Evolutionary conservation across 1,140 invertebrate genomes (phyloP), one percentile per base, ranked within the genome.

Genomic region (Bradysia coprophila): DNA sequence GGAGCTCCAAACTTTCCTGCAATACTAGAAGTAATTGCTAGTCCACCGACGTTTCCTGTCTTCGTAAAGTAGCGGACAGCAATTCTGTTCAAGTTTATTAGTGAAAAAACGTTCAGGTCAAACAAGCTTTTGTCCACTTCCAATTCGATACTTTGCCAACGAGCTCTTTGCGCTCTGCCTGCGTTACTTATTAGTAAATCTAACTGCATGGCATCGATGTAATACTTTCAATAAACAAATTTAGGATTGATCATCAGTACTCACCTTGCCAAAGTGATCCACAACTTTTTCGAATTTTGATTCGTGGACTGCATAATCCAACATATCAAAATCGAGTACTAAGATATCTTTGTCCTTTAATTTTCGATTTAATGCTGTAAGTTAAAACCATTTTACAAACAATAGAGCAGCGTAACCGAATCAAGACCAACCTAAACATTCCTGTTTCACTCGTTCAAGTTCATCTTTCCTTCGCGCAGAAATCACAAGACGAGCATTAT

Each of bases 151-250:
- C 81, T 65, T 45, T 79, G 74, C 76, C 82, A 90, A 21, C 55
- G 45, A 2, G 81, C 82, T 46, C 85, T 59, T 62, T 92, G 87
- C 23, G 79, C 79, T 46, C 83, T 61, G 3, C 84, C 85, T 13
- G 83, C 84, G 64, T 89, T 89, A 52, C 81, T 84, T 0, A 89
- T 69, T 19, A 89, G 62, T 44, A 88, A 72, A 58, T 89, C 80
- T 9, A 89, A 53, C 48, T n/a, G n/a, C n/a, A n/a, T n/a, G n/a
- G n/a, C n/a, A n/a, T n/a, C n/a, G n/a, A n/a, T n/a, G n/a, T n/a
- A n/a, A n/a, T n/a, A n/a, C n/a, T n/a, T n/a, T n/a, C n/a, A n/a
- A n/a, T n/a, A n/a, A n/a, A n/a, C n/a, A n/a, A n/a, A n/a, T n/a
- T n/a, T n/a, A n/a, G n/a, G n/a, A n/a, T n/a, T n/a, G n/a, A n/a